A percentile compares a stretch with the other conserved stretches of the same genome.
Conservation (phyloP, 2,888 invertebrate species). For the Trichopoda pennipes region DNA sequence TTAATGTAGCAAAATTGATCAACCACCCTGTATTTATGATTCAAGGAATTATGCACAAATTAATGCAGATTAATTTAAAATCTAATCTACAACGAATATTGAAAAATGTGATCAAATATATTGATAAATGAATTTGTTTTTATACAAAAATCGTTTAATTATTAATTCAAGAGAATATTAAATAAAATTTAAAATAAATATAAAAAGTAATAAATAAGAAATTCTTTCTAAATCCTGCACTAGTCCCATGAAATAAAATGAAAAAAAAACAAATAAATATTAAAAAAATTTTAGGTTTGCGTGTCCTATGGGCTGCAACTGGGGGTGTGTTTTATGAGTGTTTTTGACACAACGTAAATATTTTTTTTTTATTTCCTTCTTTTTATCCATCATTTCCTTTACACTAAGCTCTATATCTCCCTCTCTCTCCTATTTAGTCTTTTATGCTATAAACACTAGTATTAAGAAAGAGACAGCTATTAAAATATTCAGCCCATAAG, state of each 20-base stretch:
- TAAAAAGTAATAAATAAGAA: too few species aligned
- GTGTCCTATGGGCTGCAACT: slow-evolving; percentile 30
- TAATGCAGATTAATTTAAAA: too few species aligned
- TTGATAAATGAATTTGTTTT: too few species aligned
- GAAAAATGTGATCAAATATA: too few species aligned
- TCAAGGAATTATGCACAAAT: too few species aligned
- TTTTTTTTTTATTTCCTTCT: slow-evolving; percentile 40
- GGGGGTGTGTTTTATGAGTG: slow-evolving; percentile 66
- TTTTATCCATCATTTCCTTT: slow-evolving; percentile 57
- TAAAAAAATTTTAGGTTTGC: slow-evolving; percentile 30
- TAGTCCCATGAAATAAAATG: background rate
- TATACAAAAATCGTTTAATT: too few species aligned
- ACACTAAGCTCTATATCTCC: background rate
- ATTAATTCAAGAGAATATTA: too few species aligned
- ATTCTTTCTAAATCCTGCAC: background rate
- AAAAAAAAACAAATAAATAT: background rate
- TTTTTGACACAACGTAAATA: slow-evolving; percentile 64
- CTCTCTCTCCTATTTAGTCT: background rate
- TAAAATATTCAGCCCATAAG: background rate
- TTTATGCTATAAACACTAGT: background rate
- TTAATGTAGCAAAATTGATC: too few species aligned
- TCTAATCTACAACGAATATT: too few species aligned
- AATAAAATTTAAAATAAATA: too few species aligned
- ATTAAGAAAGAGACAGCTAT: slow-evolving; percentile 29
- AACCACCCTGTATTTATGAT: too few species aligned